These are phyloP conservation scores for Oreohelix idahoensis DNA, from an alignment of 1,140 invertebrate genomes.

Conservation along the genomic window DNA sequence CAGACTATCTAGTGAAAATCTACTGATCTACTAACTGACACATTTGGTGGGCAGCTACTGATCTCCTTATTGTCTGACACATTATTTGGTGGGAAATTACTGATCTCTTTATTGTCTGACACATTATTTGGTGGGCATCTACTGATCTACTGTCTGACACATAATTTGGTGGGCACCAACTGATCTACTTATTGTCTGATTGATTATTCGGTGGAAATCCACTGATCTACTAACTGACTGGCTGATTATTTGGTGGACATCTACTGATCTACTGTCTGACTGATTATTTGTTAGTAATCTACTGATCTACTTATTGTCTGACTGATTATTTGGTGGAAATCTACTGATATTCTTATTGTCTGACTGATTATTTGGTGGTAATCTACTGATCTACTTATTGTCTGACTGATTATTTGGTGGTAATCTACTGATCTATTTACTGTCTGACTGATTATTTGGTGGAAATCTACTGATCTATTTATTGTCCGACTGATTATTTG, in stretches of 20 bases:
- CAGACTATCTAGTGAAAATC: not conserved
- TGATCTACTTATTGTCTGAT: not conserved
- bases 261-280: no score
- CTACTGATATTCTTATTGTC: no score
- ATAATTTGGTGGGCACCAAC: not conserved
- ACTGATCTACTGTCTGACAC: not conserved
- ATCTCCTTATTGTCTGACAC: no score
- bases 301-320: not conserved
- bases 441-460: not conserved
- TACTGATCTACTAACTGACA: conserved; percentile 8
- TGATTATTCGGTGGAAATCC: not conserved
- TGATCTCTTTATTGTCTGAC: no score
- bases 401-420: not conserved
- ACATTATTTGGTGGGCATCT: not conserved
- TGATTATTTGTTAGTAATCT: not conserved
- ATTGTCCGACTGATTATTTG: not conserved
- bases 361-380: not conserved
- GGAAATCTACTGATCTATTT: not conserved
- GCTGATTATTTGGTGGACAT: not conserved
- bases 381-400: no score
- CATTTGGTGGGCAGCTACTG: no score
- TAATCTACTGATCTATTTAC: not conserved
- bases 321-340: not conserved
- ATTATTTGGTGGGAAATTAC: no score
- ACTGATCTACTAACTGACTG: no score